Base-by-base conservation (phyloP, 1,140 invertebrate species). In the Aphelinus atriplicis region DNA sequence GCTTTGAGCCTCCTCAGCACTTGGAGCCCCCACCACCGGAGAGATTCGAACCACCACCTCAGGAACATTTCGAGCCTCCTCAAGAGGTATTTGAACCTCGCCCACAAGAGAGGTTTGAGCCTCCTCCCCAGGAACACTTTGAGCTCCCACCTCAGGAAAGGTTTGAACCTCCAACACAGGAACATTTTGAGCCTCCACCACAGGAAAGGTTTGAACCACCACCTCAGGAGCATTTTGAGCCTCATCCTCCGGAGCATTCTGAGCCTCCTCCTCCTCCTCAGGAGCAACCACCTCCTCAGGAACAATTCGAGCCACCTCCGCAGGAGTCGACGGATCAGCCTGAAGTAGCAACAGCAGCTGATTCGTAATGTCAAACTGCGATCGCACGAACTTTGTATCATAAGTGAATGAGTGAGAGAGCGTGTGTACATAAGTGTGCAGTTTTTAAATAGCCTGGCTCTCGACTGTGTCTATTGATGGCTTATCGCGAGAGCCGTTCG, bases 361-460 rank as follows among this genome's bases (percentile, higher is more conserved):
- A 75, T 10, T 75, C 73, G 73, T 75, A 74, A 74, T 74, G 60
- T 66, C 46, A 60, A 45, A 66, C 66, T 66, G 71, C 64, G 57
- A 61, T 26, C 7, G 53, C 6, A 67, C 45, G 64, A 73, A 73
- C 61, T 67, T 48, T 74, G 73, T 74, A 74, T 74, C 56, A 74
- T 74, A 74, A 63, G 46, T 48, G 57, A 62, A 61, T 45, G 70
- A 51, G 58, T 57, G 1, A 50, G 48, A 53, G 64, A 74, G 42
- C 53, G 67, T 65, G 73, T 75, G 73, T 75, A 74, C 65, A 74
- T 74, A 69, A 67, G 64, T 63, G 64, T 26, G 26, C 26, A 26
- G 26, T 26, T 26, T 26, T 26, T 26, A 26, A 26, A 26, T 26
- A 26, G 26, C 26, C 26, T 26, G 26, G 26, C 26, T 26, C 46